A percentile compares a stretch with the other conserved stretches of the same genome.
Conservation (phyloP, 2,113 vertebrate species). For the human (Homo sapiens) region GRCh38 chr2:193515501-193516000, state of each 20-base stretch:
- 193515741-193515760: background rate
- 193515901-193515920: background rate
- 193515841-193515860: background rate
- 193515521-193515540: background rate
- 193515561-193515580: background rate
- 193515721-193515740: background rate
- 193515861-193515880: background rate
- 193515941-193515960: background rate
- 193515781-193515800: fast-evolving
- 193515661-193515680: background rate
- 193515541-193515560: background rate
- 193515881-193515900: background rate
- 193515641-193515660: background rate
- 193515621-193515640: background rate
- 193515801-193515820: background rate
- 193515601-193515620: background rate
- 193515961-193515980: background rate
- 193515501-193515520: background rate
- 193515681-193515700: background rate
- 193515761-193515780: background rate
- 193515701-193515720: background rate
- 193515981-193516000: background rate
- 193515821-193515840: background rate
- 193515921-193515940: background rate
- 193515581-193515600: background rate